phyloP scores from a whole-genome alignment of 2,888 invertebrate species.

The Drosophila heteroneura region DNA sequence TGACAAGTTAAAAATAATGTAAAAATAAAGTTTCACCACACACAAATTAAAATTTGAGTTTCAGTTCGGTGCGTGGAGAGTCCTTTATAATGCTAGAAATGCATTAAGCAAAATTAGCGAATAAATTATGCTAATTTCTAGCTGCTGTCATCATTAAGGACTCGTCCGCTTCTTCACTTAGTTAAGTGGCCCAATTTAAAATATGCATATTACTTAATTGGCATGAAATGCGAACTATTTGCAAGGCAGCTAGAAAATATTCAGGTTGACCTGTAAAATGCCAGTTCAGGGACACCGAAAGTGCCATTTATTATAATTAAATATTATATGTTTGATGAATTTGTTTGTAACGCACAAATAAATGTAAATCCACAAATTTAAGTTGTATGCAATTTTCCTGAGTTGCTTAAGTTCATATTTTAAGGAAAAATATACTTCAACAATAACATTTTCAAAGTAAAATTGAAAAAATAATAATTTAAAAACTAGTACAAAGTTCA shows the following conservation, averaged over 20 bases:
- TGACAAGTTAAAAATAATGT: slow-evolving; percentile 31
- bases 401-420: neutral
- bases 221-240: neutral
- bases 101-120: slow-evolving; percentile 31
- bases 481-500: neutral
- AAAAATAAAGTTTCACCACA: slow-evolving; percentile 35
- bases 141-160: slow-evolving; percentile 28
- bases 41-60: slow-evolving; percentile 24
- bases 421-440: neutral
- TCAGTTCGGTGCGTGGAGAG: neutral
- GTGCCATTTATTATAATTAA: too few species aligned
- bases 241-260: slow-evolving; percentile 29
- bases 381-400: neutral
- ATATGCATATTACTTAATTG: slow-evolving; percentile 56
- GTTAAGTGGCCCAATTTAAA: slow-evolving; percentile 21
- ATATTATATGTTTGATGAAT: neutral
- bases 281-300: slow-evolving; percentile 13
- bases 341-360: neutral
- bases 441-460: neutral
- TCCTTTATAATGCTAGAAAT: slow-evolving; percentile 15
- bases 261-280: neutral
- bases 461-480: neutral
- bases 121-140: slow-evolving; percentile 56
- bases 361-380: neutral
- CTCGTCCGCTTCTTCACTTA: slow-evolving; percentile 7